Base-by-base conservation (phyloP, 2,113 vertebrate species). In the Columba livia region DNA sequence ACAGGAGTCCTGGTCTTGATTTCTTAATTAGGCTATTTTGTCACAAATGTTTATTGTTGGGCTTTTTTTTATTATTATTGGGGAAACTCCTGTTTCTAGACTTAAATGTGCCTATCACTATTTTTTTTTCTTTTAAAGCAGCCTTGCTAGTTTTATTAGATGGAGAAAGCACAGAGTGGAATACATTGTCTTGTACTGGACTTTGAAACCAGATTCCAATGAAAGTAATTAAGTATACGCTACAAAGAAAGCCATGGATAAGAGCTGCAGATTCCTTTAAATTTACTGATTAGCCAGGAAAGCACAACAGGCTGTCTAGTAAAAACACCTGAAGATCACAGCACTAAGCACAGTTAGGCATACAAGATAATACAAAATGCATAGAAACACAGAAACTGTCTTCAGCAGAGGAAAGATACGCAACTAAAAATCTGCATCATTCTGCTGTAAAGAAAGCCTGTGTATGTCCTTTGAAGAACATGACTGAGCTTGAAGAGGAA, bases 121-220 rank as follows among this genome's bases (percentile, higher is more conserved):
- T 42, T 28, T 24, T 44, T 62, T 65, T 42, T 31, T 65, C 66
- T 56, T 78, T 69, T 40, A 54, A 74, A 83, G 48, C 15, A 89
- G n/a, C 23, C 23, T 74, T 61, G 14, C 15, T 85, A 15, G 10
- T 60, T 87, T 81, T 86, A 54, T 44, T 71, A 58, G 44, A 54
- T 36, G 25, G 14, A 79, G 28, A 81, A 80, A 81, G 57, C n/a
- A 74, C 11, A 42, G 62, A 66, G 40, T 47, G 58, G 62, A 56
- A 74, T 93, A 95, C 36, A 36, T 58, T 60, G 24, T 54, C 19
- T 9, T 31, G 51, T 50, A 80, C 10, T 16, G 71, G 83, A 95
- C 91, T 94, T 88, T 85, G 87, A 88, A 97, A 93, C 23, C n/a
- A 79, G 29, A 92, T 93, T 96, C 66, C 53, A 88, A 9, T 24